Conservation (phyloP, 2,113 vertebrate genomes). For the Calyptommatus sinebrachiatus region DNA sequence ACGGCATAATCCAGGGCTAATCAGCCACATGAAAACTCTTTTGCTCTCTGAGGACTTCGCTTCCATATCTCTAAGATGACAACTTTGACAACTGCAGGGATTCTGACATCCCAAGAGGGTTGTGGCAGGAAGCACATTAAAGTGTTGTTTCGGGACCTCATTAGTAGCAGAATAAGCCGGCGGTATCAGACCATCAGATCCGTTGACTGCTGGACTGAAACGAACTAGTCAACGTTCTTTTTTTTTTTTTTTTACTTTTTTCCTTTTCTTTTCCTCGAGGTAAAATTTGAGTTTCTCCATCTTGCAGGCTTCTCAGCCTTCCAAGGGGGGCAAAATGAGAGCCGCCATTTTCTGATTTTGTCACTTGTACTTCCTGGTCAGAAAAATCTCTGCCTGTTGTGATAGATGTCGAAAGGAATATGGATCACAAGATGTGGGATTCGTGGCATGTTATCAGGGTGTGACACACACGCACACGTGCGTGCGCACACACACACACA, state of each 20-base stretch:
- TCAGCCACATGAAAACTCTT: neutral
- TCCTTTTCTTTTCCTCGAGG: neutral
- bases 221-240: slow-evolving; percentile 3
- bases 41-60: neutral
- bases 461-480: no score
- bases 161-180: neutral
- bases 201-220: neutral
- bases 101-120: neutral
- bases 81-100: slow-evolving; percentile 1
- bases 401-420: neutral
- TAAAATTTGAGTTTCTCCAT: neutral
- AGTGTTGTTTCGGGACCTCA: slow-evolving; percentile 7
- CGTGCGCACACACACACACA: no score
- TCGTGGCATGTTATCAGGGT: slow-evolving; percentile 6
- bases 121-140: neutral
- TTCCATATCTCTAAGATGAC: neutral
- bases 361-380: slow-evolving; percentile 11
- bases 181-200: neutral
- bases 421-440: neutral
- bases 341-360: neutral
- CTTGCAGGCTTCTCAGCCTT: slow-evolving; percentile 11
- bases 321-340: slow-evolving; percentile 13
- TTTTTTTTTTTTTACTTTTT: no score
- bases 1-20: neutral
- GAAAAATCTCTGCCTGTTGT: neutral